Evolutionary conservation across 2,888 invertebrate species (phyloP), one percentile per base, ranked within the genome.

Genomic region (Osedax fenrisi): DNA sequence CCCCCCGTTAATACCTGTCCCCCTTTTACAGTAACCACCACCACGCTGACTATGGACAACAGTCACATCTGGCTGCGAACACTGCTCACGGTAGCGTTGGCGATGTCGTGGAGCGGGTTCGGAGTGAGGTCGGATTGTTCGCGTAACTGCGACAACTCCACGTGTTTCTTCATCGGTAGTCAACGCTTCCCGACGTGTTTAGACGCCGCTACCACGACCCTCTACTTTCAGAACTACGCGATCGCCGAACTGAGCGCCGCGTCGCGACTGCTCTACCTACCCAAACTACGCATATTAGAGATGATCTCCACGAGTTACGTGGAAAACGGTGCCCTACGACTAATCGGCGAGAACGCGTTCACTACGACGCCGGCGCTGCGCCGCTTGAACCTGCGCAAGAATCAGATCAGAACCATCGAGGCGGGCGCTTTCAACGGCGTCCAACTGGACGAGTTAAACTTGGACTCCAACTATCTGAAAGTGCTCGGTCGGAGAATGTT

Each of bases 291-390:
- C 41, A 17, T 41, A 10, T 17, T 41, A 17, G 41, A 10, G 41
- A 41, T 41, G 41, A 41, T 17, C 10, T 41, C 41, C 5, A 10
- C 41, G 41, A 41, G 41, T 17, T 5, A 17, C 17, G 41, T 41
- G 10, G 10, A 41, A 10, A 10, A 10, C 41, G 41, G 41, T 17
- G 41, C 41, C 10, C 41, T 41, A 17, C 5, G 17, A 17, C 17
- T 75, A n/a, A 76, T 79, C 24, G 59, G 67, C 13, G 66, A 71
- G n/a, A 75, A 76, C 21, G 72, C 78, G 2, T 79, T 79, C 72
- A 25, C 73, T n/a, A 75, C 76, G 26, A 72, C 78, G 26, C n/a
- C 26, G 1, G 56, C 69, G 24, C 77, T 79, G 17, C 71, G 70
- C 2, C 61, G 73, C 3, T 69, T 79, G 3, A 77, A 78, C 56